These are phyloP conservation scores for Toxotes lorentzi DNA, from an alignment of 2,797 vertebrate species.

Conservation along the genomic window DNA sequence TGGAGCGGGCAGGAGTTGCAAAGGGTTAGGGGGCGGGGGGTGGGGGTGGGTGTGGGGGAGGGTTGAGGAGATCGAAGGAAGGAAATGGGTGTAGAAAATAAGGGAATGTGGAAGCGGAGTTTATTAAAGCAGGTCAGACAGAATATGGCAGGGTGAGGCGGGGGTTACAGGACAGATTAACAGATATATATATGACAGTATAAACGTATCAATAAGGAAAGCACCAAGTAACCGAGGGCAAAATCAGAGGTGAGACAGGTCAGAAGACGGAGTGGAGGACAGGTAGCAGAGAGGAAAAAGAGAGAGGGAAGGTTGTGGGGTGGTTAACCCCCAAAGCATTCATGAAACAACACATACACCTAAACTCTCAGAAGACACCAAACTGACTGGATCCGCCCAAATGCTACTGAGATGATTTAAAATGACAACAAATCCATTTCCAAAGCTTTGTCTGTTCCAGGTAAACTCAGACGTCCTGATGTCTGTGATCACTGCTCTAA, in stretches of 20 bases:
- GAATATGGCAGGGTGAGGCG: not conserved
- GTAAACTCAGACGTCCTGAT: no score
- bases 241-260: not conserved
- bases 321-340: not conserved
- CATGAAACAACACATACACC: not conserved
- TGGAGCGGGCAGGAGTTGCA: conserved; percentile 69
- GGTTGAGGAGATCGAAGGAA: not conserved
- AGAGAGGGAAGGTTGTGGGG: not conserved
- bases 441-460: not conserved
- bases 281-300: not conserved
- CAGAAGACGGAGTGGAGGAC: not conserved
- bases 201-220: not conserved
- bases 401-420: not conserved
- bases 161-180: not conserved
- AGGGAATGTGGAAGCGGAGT: conserved; percentile 9
- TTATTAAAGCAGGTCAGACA: conserved; percentile 12
- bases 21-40: conserved; percentile 46
- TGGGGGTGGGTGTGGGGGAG: no score
- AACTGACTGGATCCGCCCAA: not conserved
- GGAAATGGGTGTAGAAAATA: not conserved
- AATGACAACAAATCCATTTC: not conserved
- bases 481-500: not conserved
- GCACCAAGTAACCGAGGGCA: not conserved
- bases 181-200: not conserved
- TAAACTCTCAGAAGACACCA: not conserved